Evolutionary conservation across 1,140 invertebrate genomes (phyloP).

Genomic region (Leguminivora glycinivorella): DNA sequence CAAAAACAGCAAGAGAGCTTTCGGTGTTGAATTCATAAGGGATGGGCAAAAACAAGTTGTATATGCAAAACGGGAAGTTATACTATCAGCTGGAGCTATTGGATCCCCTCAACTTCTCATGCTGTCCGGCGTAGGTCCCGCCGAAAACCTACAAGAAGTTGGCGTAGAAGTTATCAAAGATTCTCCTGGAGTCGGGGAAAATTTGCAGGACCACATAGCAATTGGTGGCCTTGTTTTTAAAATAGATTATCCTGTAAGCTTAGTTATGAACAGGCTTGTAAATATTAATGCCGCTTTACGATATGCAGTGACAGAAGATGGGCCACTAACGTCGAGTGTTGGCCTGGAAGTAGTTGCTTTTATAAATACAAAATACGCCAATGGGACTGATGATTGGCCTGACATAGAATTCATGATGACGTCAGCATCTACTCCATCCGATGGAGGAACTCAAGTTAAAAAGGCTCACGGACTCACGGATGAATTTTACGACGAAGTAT

Average conservation of each 20-base stretch:
- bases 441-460: constrained; percentile 87
- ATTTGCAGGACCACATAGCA: constrained; percentile 92
- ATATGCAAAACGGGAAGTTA: constrained; percentile 87
- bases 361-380: constrained; percentile 92
- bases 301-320: constrained; percentile 88
- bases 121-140: constrained; percentile 91
- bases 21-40: constrained; percentile 88
- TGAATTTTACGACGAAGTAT: constrained; percentile 88
- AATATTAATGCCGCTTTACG: constrained; percentile 88
- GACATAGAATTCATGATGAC: constrained; percentile 95
- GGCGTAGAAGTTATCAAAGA: constrained; percentile 85
- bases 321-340: constrained; percentile 89
- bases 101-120: constrained; percentile 90
- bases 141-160: constrained; percentile 83
- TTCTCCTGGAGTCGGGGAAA: constrained; percentile 87
- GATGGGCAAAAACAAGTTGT: constrained; percentile 83
- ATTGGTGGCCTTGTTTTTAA: constrained; percentile 88
- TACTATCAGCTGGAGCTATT: constrained; percentile 88
- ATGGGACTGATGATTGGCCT: constrained; percentile 90
- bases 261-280: constrained; percentile 87
- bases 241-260: constrained; percentile 88
- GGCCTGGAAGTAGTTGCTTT: constrained; percentile 92
- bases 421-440: constrained; percentile 88
- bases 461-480: constrained; percentile 88
- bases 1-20: constrained; percentile 83